A percentile compares a stretch with the other conserved stretches of the same genome.
Evolutionary conservation across 2,797 vertebrate genomes (phyloP).

Genomic region (Thripadectes ignobilis): DNA sequence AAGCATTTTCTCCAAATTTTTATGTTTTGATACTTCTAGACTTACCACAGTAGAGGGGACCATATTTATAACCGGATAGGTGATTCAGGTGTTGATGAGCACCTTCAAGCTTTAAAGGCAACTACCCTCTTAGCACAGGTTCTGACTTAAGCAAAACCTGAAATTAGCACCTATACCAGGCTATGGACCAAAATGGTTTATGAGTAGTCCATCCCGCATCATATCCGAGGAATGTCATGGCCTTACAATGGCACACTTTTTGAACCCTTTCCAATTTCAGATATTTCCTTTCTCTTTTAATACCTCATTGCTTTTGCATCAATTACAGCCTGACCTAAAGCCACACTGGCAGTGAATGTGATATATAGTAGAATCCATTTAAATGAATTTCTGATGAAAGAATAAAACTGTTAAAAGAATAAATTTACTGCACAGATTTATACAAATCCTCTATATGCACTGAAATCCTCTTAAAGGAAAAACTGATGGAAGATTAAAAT

Average conservation of each 20-base stretch:
- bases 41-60: neutral
- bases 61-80: neutral
- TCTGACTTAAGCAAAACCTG: slow-evolving; percentile 19
- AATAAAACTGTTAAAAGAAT: slow-evolving; percentile 81
- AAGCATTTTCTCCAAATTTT: neutral
- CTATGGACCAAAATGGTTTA: slow-evolving; percentile 30
- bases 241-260: slow-evolving; percentile 64
- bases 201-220: neutral
- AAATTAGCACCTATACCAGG: slow-evolving; percentile 33
- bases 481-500: slow-evolving; percentile 80
- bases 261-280: slow-evolving; percentile 76
- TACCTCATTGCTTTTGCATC: slow-evolving; percentile 81
- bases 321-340: slow-evolving; percentile 79
- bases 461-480: slow-evolving; percentile 80
- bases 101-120: neutral
- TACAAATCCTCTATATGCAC: slow-evolving; percentile 76
- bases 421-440: slow-evolving; percentile 81
- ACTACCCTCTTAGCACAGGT: neutral
- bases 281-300: slow-evolving; percentile 77
- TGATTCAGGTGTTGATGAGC: neutral
- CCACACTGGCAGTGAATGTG: slow-evolving; percentile 71
- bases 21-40: neutral
- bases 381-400: slow-evolving; percentile 83
- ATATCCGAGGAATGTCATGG: slow-evolving; percentile 22
- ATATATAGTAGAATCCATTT: slow-evolving; percentile 78